Evolutionary conservation across 2,888 invertebrate species (phyloP).

Genomic region (Neoscelio sp.): DNA sequence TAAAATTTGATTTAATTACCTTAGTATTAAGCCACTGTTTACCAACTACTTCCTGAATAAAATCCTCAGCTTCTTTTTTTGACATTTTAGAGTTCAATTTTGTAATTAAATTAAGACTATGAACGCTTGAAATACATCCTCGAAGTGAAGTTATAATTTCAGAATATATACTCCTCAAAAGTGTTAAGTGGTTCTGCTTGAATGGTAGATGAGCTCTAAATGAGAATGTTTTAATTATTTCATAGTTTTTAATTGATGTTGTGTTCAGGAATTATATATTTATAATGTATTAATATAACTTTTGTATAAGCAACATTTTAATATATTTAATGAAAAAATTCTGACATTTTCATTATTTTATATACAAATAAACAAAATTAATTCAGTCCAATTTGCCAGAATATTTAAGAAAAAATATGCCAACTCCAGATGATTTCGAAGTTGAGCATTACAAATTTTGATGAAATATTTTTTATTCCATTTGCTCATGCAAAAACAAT

Average conservation of each 20-base stretch:
- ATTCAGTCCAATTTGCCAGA: no score
- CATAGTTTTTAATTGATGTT: no score
- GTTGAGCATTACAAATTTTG: no score
- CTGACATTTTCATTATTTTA: not conserved
- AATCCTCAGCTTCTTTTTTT: constrained; percentile 72
- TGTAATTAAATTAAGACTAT: constrained; percentile 74
- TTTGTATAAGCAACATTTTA: constrained; percentile 11
- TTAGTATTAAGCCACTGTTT: constrained; percentile 74
- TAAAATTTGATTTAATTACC: no score
- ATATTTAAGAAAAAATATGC: no score
- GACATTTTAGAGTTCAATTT: constrained; percentile 69
- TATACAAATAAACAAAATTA: no score
- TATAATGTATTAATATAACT: no score
- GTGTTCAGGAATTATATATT: no score
- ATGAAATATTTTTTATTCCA: no score
- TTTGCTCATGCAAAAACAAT: no score
- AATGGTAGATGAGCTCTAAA: constrained; percentile 74
- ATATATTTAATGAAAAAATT: constrained; percentile 12
- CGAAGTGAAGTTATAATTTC: constrained; percentile 74
- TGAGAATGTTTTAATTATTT: constrained; percentile 6
- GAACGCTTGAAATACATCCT: constrained; percentile 72
- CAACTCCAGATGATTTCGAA: no score
- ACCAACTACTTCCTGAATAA: constrained; percentile 70
- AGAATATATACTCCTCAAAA: constrained; percentile 74
- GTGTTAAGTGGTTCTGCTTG: constrained; percentile 70